Conservation (phyloP, 2,888 invertebrate genomes). For the Calameuta filiformis region DNA sequence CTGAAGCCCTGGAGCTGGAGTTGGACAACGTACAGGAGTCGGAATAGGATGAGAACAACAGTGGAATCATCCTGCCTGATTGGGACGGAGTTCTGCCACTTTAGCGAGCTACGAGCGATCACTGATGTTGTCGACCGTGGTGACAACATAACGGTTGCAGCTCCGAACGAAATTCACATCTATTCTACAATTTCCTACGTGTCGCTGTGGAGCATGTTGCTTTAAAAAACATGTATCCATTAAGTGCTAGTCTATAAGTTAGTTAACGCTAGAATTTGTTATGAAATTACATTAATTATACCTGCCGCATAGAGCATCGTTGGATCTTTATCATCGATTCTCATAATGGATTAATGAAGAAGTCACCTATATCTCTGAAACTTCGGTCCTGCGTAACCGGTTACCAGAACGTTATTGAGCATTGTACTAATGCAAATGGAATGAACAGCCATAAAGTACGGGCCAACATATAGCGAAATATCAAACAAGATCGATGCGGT, state of each 20-base stretch:
- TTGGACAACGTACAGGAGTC: not conserved
- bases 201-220: not conserved
- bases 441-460: not conserved
- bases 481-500: not conserved
- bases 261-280: conserved; percentile 59
- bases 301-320: conserved; percentile 64
- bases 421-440: not conserved
- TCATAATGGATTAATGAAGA: conserved; percentile 32
- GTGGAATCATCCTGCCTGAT: not conserved
- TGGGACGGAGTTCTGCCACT: not conserved
- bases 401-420: conserved; percentile 5
- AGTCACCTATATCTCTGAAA: conserved; percentile 26
- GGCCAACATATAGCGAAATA: not conserved
- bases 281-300: conserved; percentile 60
- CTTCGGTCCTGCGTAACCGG: conserved; percentile 20
- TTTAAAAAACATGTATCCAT: conserved; percentile 28
- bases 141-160: not conserved
- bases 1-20: not conserved
- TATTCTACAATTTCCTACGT: not conserved
- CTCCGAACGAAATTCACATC: not conserved
- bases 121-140: not conserved
- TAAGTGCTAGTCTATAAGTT: conserved; percentile 62
- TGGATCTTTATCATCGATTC: conserved; percentile 52
- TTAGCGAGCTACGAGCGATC: conserved; percentile 12
- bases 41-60: not conserved